Percentiles rank a stretch among this genome's conserved stretches.
Conservation (phyloP, 2,888 invertebrate species). For the Molorchus minor region DNA sequence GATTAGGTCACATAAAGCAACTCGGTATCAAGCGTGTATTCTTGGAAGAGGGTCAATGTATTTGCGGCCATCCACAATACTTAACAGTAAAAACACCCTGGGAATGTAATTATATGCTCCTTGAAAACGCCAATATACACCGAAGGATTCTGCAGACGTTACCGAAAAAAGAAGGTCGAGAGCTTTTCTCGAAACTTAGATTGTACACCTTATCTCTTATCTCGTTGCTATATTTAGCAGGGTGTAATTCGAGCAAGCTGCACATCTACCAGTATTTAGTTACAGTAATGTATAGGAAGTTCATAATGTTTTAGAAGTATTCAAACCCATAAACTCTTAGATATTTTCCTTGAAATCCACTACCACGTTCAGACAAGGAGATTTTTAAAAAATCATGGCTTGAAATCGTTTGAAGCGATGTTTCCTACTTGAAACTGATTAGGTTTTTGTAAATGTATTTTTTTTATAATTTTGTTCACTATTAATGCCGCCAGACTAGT, state of each 20-base stretch:
- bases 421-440: too few species aligned
- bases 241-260: background rate
- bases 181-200: conserved; percentile 8
- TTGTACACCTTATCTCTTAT: conserved; percentile 4
- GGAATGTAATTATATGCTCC: conserved; percentile 14
- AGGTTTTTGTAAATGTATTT: too few species aligned
- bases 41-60: conserved; percentile 48
- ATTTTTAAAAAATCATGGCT: too few species aligned
- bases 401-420: too few species aligned
- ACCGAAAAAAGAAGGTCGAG: conserved; percentile 11
- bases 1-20: conserved; percentile 48
- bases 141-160: background rate
- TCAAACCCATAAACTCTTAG: too few species aligned
- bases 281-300: too few species aligned
- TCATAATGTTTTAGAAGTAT: too few species aligned
- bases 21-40: conserved; percentile 44
- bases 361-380: too few species aligned
- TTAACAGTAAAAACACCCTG: conserved; percentile 27
- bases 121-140: conserved; percentile 1
- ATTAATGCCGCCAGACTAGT: background rate
- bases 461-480: too few species aligned
- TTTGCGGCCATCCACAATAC: conserved; percentile 29
- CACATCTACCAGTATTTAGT: too few species aligned
- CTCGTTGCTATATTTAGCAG: background rate
- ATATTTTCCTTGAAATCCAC: too few species aligned